These are phyloP conservation scores for Drepanosiphum platanoidis DNA, from an alignment of 2,888 invertebrate species.

Conservation along the genomic window DNA sequence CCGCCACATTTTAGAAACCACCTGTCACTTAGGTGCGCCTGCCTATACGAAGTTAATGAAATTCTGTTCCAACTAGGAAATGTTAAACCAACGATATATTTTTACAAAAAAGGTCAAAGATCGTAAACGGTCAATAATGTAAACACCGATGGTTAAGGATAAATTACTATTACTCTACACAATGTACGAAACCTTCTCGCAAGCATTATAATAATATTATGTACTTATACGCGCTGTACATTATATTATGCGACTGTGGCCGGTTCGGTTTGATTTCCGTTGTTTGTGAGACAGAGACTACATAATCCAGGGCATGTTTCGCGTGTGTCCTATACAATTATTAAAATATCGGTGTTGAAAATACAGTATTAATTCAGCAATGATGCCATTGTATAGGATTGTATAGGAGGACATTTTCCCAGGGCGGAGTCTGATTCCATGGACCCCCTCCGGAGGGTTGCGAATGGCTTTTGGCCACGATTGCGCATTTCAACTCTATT, in stretches of 20 bases:
- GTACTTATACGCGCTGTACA: not conserved
- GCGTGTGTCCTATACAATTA: not conserved
- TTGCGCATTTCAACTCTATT: slow-evolving; percentile 35
- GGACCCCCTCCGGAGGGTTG: slow-evolving; percentile 27
- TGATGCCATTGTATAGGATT: not conserved
- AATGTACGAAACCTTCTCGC: not conserved
- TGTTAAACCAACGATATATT: slow-evolving; percentile 37
- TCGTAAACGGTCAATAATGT: slow-evolving; percentile 46
- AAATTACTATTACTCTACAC: slow-evolving; percentile 11
- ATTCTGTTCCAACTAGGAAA: slow-evolving; percentile 42
- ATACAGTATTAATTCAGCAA: not conserved
- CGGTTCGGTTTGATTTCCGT: slow-evolving; percentile 19
- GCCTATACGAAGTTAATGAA: slow-evolving; percentile 32
- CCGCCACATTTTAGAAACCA: slow-evolving; percentile 38
- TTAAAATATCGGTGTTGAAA: not conserved
- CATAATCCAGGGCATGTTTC: not conserved
- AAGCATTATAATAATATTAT: not conserved
- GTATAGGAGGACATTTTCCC: slow-evolving; percentile 48
- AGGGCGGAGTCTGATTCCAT: slow-evolving; percentile 53
- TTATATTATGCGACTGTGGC: not conserved
- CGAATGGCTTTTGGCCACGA: slow-evolving; percentile 41
- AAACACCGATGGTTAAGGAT: slow-evolving; percentile 34
- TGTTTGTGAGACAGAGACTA: not conserved
- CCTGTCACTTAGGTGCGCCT: slow-evolving; percentile 25
- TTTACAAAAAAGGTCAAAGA: slow-evolving; percentile 59